These are phyloP conservation scores for Bombyx mandarina DNA, from an alignment of 1,140 invertebrate genomes.

Conservation along the genomic window DNA sequence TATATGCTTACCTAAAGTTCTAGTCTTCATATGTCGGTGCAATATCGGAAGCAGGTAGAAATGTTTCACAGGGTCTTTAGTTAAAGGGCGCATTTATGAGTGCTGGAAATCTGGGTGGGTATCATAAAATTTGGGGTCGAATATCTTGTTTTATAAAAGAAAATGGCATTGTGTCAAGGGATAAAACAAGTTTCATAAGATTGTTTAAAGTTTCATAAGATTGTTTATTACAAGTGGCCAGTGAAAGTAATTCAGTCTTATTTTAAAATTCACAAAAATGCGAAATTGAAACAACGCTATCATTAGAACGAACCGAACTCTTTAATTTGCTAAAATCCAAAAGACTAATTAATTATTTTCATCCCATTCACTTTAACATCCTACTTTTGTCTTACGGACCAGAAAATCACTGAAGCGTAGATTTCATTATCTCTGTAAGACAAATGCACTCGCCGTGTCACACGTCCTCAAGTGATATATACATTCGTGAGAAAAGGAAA, in stretches of 20 bases:
- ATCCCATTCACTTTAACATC: not conserved
- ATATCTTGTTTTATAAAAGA: too few species aligned
- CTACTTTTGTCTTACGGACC: too few species aligned
- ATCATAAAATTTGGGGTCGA: too few species aligned
- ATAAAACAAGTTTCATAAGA: too few species aligned
- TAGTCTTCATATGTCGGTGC: slow-evolving; percentile 21
- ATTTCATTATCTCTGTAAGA: slow-evolving; percentile 30
- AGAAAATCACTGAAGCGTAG: slow-evolving; percentile 17
- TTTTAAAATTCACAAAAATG: too few species aligned
- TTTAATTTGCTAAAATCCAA: not conserved
- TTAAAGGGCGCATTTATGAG: too few species aligned
- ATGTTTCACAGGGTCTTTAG: slow-evolving; percentile 26
- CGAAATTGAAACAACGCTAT: too few species aligned
- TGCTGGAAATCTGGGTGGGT: too few species aligned
- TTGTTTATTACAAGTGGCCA: not conserved
- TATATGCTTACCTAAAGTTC: slow-evolving; percentile 7
- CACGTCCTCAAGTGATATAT: slow-evolving; percentile 32
- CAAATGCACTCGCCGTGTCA: slow-evolving; percentile 34
- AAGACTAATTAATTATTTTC: slow-evolving; percentile 13
- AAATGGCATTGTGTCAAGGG: not conserved
- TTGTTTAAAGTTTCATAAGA: not conserved
- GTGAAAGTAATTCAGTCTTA: not conserved
- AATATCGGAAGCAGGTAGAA: slow-evolving; percentile 47
- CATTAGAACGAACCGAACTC: not conserved
- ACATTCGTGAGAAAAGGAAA: slow-evolving; percentile 32